Conservation (phyloP, 2,113 vertebrate species). For the Oncorhynchus nerka region DNA sequence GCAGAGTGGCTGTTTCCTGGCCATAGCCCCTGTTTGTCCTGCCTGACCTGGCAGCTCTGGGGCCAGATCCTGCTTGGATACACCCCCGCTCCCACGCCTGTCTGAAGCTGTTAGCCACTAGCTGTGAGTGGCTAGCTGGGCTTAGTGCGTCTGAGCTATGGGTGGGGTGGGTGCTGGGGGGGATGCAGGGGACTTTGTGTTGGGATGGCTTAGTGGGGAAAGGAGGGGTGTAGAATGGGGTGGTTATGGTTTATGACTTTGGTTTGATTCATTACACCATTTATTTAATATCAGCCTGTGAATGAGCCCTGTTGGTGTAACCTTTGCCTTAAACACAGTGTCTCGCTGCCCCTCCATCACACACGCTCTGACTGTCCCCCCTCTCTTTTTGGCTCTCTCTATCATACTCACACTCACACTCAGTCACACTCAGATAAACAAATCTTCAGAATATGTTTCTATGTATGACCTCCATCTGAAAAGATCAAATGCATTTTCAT, state of each 20-base stretch:
- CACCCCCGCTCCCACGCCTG: conserved; percentile 91
- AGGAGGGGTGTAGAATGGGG: conserved; percentile 19
- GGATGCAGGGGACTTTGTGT: conserved; percentile 41
- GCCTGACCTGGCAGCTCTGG: conserved; percentile 95
- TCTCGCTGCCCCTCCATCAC: neutral
- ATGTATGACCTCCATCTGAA: too few species aligned
- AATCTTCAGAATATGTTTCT: neutral
- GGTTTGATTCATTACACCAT: conserved; percentile 49
- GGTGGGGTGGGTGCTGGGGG: conserved; percentile 60
- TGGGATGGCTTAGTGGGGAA: conserved; percentile 15
- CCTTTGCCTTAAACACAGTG: conserved; percentile 26
- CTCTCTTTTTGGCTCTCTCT: neutral
- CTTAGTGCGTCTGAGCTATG: conserved; percentile 79
- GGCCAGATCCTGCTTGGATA: conserved; percentile 87
- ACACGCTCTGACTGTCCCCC: neutral
- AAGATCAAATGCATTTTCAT: too few species aligned
- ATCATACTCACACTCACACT: neutral
- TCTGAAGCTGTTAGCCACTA: conserved; percentile 93
- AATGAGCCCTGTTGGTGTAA: conserved; percentile 34
- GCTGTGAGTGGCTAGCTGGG: conserved; percentile 81
- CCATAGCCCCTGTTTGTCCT: conserved; percentile 91
- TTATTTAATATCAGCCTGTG: conserved; percentile 39
- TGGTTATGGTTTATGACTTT: conserved; percentile 49
- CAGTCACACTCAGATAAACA: neutral
- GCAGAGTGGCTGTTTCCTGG: conserved; percentile 82